Base-by-base conservation (phyloP, 2,888 invertebrate species). In the Hirtodrosophila duncani region DNA sequence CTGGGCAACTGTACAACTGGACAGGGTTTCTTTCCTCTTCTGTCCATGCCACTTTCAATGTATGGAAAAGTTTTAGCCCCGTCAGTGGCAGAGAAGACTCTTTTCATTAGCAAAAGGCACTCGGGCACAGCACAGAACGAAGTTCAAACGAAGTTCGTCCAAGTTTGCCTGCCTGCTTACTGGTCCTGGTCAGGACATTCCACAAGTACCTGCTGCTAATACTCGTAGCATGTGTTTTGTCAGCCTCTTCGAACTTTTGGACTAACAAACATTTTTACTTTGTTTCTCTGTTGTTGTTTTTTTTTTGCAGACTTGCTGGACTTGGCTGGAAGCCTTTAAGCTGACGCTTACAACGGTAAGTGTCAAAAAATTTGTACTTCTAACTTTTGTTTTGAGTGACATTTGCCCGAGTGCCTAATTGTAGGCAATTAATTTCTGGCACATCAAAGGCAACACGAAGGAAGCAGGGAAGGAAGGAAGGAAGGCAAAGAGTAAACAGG, bases 381-480 rank as follows among this genome's bases (percentile, higher is more conserved):
- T 33, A 9, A 10, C 5, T 18, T 31, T 53, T 42, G 20, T 9
- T n/a, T 10, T 64, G 74, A 61, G 50, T 78, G 79, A 68, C 79
- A 62, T 78, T 74, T 69, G 67, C 69, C 59, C 50, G 48, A 59
- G 53, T 67, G 67, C 77, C 74, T 83, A 83, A 83, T 78, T 81
- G 81, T 71, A 72, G 80, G 78, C 83, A 84, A 83, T 83, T 83
- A 83, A 83, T 84, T 75, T 83, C 70, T 70, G 75, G 78, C 78
- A 83, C 69, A 71, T 79, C 78, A 82, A 77, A 75, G 72, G 53
- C 45, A 65, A 62, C n/a, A n/a, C n/a, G n/a, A n/a, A n/a, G n/a
- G n/a, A 67, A 63, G 30, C 6, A 36, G 48, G 58, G 59, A 72
- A 56, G 53, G 29, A 58, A 52, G 33, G 43, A 27, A 43, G 43